Conservation (phyloP, 1,140 invertebrate species). For the Drosophila ercepeae region DNA sequence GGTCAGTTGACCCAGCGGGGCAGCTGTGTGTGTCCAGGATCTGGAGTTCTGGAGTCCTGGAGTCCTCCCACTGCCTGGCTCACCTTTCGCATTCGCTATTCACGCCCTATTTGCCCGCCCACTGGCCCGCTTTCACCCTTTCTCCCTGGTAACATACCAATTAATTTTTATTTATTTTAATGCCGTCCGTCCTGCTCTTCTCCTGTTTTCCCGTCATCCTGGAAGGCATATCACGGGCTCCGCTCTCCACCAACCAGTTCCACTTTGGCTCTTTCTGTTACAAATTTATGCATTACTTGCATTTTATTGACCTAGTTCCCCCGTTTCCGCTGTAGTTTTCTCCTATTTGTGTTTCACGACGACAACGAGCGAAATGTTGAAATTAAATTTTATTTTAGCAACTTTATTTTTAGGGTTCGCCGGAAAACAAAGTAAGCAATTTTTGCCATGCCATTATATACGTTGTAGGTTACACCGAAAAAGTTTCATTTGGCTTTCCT, state of each 20-base stretch:
- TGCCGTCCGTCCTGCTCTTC: not conserved
- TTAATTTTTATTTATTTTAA: slow-evolving; percentile 56
- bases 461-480: slow-evolving; percentile 31
- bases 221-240: slow-evolving; percentile 27
- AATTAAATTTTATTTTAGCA: slow-evolving; percentile 48
- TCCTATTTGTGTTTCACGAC: not conserved
- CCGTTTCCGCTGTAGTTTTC: slow-evolving; percentile 4
- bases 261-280: slow-evolving; percentile 30
- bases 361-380: slow-evolving; percentile 36
- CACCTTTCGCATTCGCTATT: not conserved
- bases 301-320: slow-evolving; percentile 47
- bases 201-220: slow-evolving; percentile 3
- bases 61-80: not conserved
- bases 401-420: slow-evolving; percentile 45
- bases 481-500: slow-evolving; percentile 17
- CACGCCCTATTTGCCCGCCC: not conserved
- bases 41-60: slow-evolving; percentile 1
- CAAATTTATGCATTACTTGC: slow-evolving; percentile 54
- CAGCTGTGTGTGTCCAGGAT: slow-evolving; percentile 14
- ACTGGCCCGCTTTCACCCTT: too few relatives aligned
- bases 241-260: slow-evolving; percentile 13
- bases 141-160: slow-evolving; percentile 44
- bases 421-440: slow-evolving; percentile 50
- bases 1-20: slow-evolving; percentile 33
- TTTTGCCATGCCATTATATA: slow-evolving; percentile 12